Conservation (phyloP, 1,140 invertebrate species). For the Drosophila tani region DNA sequence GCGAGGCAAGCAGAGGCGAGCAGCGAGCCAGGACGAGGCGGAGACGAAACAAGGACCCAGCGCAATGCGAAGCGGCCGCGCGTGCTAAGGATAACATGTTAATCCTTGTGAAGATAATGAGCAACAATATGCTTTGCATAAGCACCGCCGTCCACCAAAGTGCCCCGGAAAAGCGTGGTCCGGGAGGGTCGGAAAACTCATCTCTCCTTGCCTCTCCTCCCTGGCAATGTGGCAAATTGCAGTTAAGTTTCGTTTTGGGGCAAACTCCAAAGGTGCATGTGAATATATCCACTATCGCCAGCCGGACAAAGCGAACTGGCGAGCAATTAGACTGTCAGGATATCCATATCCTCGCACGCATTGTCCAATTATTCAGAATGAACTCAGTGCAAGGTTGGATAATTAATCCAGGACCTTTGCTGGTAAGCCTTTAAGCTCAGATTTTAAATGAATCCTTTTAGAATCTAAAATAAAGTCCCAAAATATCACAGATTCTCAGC, state of each 20-base stretch:
- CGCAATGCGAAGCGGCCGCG: slow-evolving; percentile 49
- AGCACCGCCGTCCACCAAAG: slow-evolving; percentile 63
- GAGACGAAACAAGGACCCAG: slow-evolving; percentile 7
- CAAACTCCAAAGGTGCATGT: neutral
- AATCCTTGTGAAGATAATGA: slow-evolving; percentile 77
- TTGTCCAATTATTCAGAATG: slow-evolving; percentile 5
- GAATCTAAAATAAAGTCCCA: neutral
- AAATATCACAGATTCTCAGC: neutral
- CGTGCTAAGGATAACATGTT: slow-evolving; percentile 79
- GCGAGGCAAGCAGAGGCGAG: too few relatives aligned
- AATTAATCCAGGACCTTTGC: neutral
- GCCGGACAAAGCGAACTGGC: slow-evolving; percentile 11
- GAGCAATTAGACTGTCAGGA: slow-evolving; percentile 20
- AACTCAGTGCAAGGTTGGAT: too few relatives aligned
- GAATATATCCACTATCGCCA: slow-evolving; percentile 37
- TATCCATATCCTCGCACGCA: slow-evolving; percentile 20
- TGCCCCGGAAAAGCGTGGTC: slow-evolving; percentile 61
- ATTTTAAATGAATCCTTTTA: too few relatives aligned
- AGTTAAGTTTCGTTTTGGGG: slow-evolving; percentile 21
- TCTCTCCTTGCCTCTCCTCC: neutral
- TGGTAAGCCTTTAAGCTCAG: too few relatives aligned
- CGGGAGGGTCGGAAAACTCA: neutral
- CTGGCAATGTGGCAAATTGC: slow-evolving; percentile 33
- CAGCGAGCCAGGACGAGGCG: neutral
- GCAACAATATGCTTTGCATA: slow-evolving; percentile 79